Base-by-base conservation (phyloP, 2,113 vertebrate species). In the Rhea pennata region DNA sequence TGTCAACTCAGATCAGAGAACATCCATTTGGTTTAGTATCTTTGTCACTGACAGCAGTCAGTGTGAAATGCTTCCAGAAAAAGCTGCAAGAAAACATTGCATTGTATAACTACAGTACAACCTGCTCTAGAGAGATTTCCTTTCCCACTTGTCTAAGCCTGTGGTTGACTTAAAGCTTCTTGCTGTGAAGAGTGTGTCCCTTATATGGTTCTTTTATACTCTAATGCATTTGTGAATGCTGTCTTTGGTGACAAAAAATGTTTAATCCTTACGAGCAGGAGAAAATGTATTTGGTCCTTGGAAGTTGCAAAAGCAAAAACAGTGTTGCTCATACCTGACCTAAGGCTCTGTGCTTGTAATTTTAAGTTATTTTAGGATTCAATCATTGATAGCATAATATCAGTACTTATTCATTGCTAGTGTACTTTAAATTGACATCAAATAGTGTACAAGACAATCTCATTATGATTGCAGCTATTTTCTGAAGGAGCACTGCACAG, bases 1-100 rank as follows among this genome's bases (percentile, higher is more conserved):
- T 86, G 78, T 67, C 91, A 95, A 53, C 67, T 27, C 84, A 77
- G 94, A 95, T 90, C 89, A 96, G 46, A 92, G 82, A 82, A 91
- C 67, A 95, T 80, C 64, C 91, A 90, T 83, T 92, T 73, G 75
- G 40, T 94, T 89, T 26, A 92, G 31, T 56, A 61, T n/a, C 77
- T 81, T 59, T 91, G 80, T 76, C 77, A 69, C 76, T 80, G 87
- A 91, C 91, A 90, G 81, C 62, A 82, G 58, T 40, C 71, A 87
- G 46, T 24, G 24, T n/a, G 51, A 94, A 88, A 92, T 46, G 79
- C 67, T 69, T 82, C 26, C 78, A 83, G 67, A 85, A 56, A 61
- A 83, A 76, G 70, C 74, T 83, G 78, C 46, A 94, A 92, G 73
- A 92, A 94, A 66, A 4, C 88, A 75, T 70, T 46, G 40, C 31